phyloP scores from a whole-genome alignment of 2,797 vertebrate genomes.

The Semaprochilodus insignis region DNA sequence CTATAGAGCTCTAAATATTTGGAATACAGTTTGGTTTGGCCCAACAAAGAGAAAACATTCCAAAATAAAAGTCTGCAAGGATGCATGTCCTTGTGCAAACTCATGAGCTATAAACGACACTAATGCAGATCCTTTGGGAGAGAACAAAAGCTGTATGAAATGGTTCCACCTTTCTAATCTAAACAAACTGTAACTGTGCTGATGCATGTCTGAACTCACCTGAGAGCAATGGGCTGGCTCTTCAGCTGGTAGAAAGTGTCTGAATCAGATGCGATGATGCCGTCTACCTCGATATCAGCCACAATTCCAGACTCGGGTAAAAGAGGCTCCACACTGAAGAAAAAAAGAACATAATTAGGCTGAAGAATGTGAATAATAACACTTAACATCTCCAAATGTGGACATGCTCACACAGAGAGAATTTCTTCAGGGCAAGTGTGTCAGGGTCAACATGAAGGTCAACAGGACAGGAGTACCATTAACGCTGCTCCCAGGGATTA shows the following conservation, averaged over 20 bases:
- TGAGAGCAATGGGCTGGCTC: conserved; percentile 83
- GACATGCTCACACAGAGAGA: conserved; percentile 10
- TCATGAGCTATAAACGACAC: too few species aligned
- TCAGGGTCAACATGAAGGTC: conserved; percentile 9
- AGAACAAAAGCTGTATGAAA: too few species aligned
- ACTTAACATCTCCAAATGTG: conserved; percentile 12
- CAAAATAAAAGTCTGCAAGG: too few species aligned
- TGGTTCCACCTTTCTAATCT: too few species aligned
- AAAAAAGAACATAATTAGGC: not conserved
- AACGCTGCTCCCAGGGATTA: not conserved
- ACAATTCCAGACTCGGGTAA: conserved; percentile 89
- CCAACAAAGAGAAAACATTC: not conserved
- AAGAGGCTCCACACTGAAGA: conserved; percentile 79
- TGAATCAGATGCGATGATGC: conserved; percentile 74
- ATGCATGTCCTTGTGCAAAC: too few species aligned
- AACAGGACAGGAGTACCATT: not conserved
- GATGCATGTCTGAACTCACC: conserved; percentile 62
- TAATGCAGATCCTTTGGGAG: too few species aligned
- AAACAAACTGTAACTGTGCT: not conserved
- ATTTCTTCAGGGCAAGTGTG: conserved; percentile 11
- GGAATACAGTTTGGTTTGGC: not conserved
- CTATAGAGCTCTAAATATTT: not conserved
- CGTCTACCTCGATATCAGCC: conserved; percentile 87
- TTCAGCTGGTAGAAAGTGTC: conserved; percentile 88
- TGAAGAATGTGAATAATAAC: conserved; percentile 13